Conservation (phyloP, 2,888 invertebrate genomes). For the Drosophila paramelanica region DNA sequence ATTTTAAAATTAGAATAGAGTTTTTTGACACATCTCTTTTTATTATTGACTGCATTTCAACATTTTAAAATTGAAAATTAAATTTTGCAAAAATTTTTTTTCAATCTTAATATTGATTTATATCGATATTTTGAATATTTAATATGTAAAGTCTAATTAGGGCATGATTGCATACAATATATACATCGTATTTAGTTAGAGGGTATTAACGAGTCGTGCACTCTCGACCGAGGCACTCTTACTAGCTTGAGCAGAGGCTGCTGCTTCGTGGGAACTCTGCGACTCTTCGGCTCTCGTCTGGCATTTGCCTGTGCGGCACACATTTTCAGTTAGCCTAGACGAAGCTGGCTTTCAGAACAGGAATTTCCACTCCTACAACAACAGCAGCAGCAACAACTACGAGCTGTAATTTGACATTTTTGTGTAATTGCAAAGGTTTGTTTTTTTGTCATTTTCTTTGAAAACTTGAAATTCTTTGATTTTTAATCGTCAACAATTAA, state of each 20-base stretch:
- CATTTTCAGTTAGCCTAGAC: slow-evolving; percentile 52
- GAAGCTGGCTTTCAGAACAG: slow-evolving; percentile 81
- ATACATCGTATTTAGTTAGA: not conserved
- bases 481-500: slow-evolving; percentile 80
- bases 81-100: too few relatives aligned
- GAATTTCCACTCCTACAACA: slow-evolving; percentile 84
- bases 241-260: slow-evolving; percentile 9
- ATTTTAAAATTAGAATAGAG: too few relatives aligned
- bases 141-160: too few relatives aligned
- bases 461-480: slow-evolving; percentile 54
- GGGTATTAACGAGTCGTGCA: not conserved
- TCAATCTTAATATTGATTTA: too few relatives aligned
- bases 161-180: too few relatives aligned
- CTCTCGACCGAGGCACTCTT: not conserved
- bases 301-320: slow-evolving; percentile 70
- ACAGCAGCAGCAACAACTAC: not conserved
- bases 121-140: too few relatives aligned
- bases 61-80: too few relatives aligned
- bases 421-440: slow-evolving; percentile 15
- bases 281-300: slow-evolving; percentile 50
- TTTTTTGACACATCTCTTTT: too few relatives aligned
- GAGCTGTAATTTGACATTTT: slow-evolving; percentile 54
- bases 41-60: too few relatives aligned
- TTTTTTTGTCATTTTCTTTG: slow-evolving; percentile 2
- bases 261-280: slow-evolving; percentile 68